Evolutionary conservation across 2,113 vertebrate species (phyloP).

Genomic region (Hippolais icterina): DNA sequence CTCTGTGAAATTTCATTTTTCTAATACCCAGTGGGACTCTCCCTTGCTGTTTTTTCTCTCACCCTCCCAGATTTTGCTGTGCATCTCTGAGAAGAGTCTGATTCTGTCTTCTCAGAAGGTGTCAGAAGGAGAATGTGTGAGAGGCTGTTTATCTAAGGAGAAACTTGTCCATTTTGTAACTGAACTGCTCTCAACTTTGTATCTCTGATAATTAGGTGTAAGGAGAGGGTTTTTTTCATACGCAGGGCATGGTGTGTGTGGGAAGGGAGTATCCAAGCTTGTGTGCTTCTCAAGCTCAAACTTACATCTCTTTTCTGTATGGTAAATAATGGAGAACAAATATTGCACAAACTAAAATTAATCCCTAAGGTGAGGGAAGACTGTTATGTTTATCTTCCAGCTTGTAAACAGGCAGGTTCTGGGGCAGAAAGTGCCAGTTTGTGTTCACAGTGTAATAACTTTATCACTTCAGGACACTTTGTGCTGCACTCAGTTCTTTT

Average conservation of each 20-base stretch:
- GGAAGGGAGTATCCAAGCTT: accelerated
- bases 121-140: not conserved
- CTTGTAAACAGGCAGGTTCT: not conserved
- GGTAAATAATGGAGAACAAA: not conserved
- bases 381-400: not conserved
- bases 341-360: not conserved
- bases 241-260: not conserved
- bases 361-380: not conserved
- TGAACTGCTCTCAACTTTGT: not conserved
- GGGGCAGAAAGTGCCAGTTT: not conserved
- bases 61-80: not conserved
- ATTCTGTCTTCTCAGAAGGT: not conserved
- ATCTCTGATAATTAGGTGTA: not conserved
- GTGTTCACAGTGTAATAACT: not conserved
- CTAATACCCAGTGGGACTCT: not conserved
- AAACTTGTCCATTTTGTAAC: not conserved
- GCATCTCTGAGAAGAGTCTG: not conserved
- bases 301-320: not conserved
- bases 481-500: not conserved
- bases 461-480: not conserved
- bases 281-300: not conserved
- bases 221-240: not conserved
- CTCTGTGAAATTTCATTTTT: not conserved
- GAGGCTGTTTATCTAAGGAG: not conserved
- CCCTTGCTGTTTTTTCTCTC: not conserved